Percentiles rank a stretch among this genome's conserved stretches.
These are phyloP conservation scores for Garrulus glandarius DNA, from an alignment of 2,797 vertebrate species.

Conservation along the genomic window DNA sequence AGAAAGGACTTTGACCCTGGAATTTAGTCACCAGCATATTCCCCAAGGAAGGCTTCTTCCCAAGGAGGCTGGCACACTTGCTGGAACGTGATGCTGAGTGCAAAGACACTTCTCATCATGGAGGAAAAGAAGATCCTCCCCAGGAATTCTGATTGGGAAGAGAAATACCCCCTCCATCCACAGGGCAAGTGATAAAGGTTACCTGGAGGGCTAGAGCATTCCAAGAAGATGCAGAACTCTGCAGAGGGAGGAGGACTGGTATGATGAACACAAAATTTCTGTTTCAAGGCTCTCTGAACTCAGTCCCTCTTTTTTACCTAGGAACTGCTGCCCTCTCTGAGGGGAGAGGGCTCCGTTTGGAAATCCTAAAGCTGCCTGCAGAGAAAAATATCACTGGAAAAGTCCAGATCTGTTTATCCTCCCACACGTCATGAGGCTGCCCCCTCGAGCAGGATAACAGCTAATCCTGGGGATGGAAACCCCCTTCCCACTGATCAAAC, in stretches of 20 bases:
- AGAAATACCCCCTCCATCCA: background rate
- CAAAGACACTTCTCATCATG: background rate
- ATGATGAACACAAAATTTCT: background rate
- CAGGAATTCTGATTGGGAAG: background rate
- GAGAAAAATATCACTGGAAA: background rate
- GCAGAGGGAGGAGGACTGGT: background rate
- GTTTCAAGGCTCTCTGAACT: background rate
- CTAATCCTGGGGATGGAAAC: background rate
- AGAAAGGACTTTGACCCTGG: background rate
- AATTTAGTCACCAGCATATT: background rate
- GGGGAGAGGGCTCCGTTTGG: background rate
- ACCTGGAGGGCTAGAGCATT: background rate
- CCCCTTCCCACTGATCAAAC: background rate
- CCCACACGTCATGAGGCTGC: background rate
- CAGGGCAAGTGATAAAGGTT: background rate
- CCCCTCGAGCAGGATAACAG: background rate
- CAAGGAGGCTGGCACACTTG: no score
- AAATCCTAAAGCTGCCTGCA: background rate
- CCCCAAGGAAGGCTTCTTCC: accelerated
- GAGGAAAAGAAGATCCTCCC: background rate
- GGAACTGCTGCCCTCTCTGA: background rate
- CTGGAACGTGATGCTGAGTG: background rate
- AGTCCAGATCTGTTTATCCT: background rate
- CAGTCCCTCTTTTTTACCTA: background rate
- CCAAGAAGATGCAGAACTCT: background rate